Base-by-base conservation (phyloP, 92 coral and sea anemone genomes). In the Epizoanthus illoricatus region DNA sequence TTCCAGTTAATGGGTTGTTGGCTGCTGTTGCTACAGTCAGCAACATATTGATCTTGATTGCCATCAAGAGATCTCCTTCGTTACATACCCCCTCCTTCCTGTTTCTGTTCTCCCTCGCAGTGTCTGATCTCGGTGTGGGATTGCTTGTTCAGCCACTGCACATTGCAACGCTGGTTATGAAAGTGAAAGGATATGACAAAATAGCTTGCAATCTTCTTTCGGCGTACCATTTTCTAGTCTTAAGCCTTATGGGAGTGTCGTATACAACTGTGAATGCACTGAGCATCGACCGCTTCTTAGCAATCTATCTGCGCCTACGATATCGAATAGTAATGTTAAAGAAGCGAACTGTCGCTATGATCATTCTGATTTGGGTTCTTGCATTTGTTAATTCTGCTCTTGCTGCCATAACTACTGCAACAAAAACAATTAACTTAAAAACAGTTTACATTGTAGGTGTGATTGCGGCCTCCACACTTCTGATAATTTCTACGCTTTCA, bases 91-190 rank as follows among this genome's bases (percentile, higher is more conserved):
- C 55, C 8, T 7, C 55, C 12, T 49, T 49, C 55, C 55, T 49
- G 55, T 13, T 49, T 49, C 1, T 49, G 55, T 49, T 49, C 55
- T 49, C 55, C 13, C n/a, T 85, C 7, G 33, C 87, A 13, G 24
- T 85, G 13, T 76, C 87, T 5, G 87, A 85, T 57, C 79, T 85
- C 39, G 87, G 87, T 20, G 87, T 85, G 7, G 87, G 84, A 1
- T 21, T 85, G 78, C 13, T 85, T 3, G 87, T 80, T 5, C 87
- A 85, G 28, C 87, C 87, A 18, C 75, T 76, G 18, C 87, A 85
- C 23, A 70, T 85, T 41, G 87, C 71, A 3, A 9, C 84, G 9
- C 70, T 69, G 19, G 7, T 41, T 5, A 83, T 40, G 7, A 65
- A 28, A 13, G 70, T 76, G 18, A 59, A 13, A 10, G 71, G 23